Base-by-base conservation (phyloP, 2,113 vertebrate genomes). In the Catagonus wagneri region DNA sequence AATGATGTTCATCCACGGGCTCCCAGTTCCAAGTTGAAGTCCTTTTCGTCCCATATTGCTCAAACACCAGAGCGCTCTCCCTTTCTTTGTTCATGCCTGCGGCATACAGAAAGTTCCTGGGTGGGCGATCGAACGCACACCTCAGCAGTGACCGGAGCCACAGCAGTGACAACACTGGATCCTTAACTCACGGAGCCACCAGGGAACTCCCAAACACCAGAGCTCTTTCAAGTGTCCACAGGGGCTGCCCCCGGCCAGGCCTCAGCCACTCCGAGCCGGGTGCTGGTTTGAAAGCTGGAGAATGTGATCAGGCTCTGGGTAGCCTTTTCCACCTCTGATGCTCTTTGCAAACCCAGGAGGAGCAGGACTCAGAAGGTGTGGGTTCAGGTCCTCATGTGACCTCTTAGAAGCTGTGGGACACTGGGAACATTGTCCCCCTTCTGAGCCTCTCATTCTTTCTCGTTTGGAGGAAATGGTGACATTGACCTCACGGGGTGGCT, bases 341-440 rank as follows among this genome's bases (percentile, higher is more conserved):
- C 69, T 36, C 65, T 75, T 27, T 1, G 14, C 54, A 52, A 4
- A 9, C 36, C 29, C 32, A 14, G 23, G n/a, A 12, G 56, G 83
- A 20, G 60, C 50, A 9, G n/a, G 60, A 17, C 14, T 19, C 6
- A 4, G 58, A 23, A 39, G 36, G 12, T 3, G 29, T n/a, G 54
- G 19, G 16, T 44, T 66, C 13, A 1, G 9, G 39, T 14, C 56
- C 12, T 15, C 23, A 1, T 0, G 20, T 1, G 5, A 16, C 8
- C 3, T 0, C 12, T 2, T 11, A 2, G 58, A n/a, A n/a, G 32
- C 75, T 2, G 13, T 8, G 23, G 44, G 29, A 20, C 19, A 1
- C 60, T 11, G 20, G 16, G 27, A 52, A 25, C 2, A 11, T 3
- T 0, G 22, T 3, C 6, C 5, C 20, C 11, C 22, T 22, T 80